Evolutionary conservation across 2,113 vertebrate species (phyloP).

Genomic region (Pontoporia blainvillei): DNA sequence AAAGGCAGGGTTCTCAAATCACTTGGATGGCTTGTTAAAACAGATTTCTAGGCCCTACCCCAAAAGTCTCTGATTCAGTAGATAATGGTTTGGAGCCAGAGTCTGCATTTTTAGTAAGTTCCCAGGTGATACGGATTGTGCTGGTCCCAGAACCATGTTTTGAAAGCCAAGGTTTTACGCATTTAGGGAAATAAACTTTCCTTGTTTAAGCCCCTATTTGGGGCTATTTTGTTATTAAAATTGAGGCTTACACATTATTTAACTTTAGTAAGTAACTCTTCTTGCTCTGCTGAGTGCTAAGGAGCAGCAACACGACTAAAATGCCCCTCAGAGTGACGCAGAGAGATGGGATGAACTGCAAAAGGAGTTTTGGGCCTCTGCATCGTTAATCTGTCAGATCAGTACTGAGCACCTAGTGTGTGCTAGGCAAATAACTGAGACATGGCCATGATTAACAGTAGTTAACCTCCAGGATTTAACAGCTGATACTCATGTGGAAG

Average conservation of each 20-base stretch:
- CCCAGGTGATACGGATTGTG: neutral
- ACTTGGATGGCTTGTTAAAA: neutral
- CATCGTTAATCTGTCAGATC: neutral
- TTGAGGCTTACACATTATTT: neutral
- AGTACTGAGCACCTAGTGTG: neutral
- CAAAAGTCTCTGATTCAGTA: neutral
- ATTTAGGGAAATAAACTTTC: neutral
- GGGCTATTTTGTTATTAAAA: neutral
- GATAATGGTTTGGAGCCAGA: neutral
- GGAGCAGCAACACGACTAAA: neutral
- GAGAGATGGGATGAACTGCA: neutral
- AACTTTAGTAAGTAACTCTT: neutral
- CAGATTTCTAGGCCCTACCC: neutral
- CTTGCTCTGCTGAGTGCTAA: neutral
- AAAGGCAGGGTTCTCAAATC: neutral
- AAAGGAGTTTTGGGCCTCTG: neutral
- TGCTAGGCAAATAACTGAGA: neutral
- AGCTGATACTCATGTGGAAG: neutral
- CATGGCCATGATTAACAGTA: neutral
- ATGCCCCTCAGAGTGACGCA: neutral
- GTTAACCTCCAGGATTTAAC: neutral
- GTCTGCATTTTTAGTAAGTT: neutral
- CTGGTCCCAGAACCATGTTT: neutral
- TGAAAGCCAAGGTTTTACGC: neutral
- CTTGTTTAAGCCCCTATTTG: neutral